Base-by-base conservation (phyloP, 2,888 invertebrate species). In the Thelaira solivaga region DNA sequence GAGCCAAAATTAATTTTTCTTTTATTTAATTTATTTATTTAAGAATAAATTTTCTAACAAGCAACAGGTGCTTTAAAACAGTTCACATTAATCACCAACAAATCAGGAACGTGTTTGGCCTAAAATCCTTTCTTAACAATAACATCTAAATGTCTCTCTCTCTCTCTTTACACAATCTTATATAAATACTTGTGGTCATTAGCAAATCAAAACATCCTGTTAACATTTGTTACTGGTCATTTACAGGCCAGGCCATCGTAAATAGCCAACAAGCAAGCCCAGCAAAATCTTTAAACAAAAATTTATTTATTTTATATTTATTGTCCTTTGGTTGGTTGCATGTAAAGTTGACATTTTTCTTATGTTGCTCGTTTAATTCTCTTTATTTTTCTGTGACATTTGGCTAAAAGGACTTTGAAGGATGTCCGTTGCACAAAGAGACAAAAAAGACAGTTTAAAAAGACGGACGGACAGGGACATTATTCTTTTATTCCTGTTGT, bases 301-400 rank as follows among this genome's bases (percentile, higher is more conserved):
- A 77, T 77, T 68, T 77, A 73, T 77, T 64, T 78, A 53, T 74
- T 77, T 68, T 77, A 73, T 77, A 59, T 78, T 47, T 74, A 45
- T 78, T 59, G 61, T 78, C 65, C 78, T 61, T 29, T 47, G n/a
- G n/a, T 61, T 5, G 51, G 51, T 79, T 76, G 80, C 80, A 76
- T 80, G 80, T 64, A 43, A 57, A 10, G 47, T 45, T 69, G 67
- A 64, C 76, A 76, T 79, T 76, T 76, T 47, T 68, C 53, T 39
- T 51, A 47, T 11, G 10, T 47, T 31, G n/a, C n/a, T 39, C 16
- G 41, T 13, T 55, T 59, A 59, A 41, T 47, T 79, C 64, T 64
- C 4, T 26, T 57, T 51, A 62, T 71, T 39, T n/a, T n/a, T n/a
- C n/a, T n/a, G n/a, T 62, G 73, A 74, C 72, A 75, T 75, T 62